Percentiles rank a stretch among this genome's conserved stretches.
Evolutionary conservation across 2,888 invertebrate species (phyloP).

Genomic region (Epiperipatus broadwayi): DNA sequence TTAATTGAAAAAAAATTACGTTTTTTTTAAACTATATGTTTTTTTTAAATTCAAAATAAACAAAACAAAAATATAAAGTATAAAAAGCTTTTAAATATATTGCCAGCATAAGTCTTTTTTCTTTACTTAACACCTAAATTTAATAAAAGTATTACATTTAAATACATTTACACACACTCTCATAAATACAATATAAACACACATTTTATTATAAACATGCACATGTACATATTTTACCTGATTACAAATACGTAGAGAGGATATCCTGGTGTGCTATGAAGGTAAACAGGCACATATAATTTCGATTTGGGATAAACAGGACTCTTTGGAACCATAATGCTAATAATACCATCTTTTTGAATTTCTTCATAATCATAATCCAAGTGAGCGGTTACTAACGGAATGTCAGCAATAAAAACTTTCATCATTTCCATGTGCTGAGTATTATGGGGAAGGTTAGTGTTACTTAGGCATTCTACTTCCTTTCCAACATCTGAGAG

Average conservation of each 20-base stretch:
- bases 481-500: no score
- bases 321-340: conserved; percentile 65
- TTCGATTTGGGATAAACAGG: conserved; percentile 72
- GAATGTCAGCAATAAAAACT: no score
- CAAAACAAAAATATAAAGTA: conserved; percentile 20
- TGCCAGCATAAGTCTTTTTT: conserved; percentile 5
- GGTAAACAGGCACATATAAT: conserved; percentile 71
- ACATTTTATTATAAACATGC: not conserved
- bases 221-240: conserved; percentile 39
- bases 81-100: not conserved
- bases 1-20: no score
- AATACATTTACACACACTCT: not conserved
- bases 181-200: not conserved
- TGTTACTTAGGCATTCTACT: no score
- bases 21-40: no score
- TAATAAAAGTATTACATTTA: not conserved
- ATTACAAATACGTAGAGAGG: conserved; percentile 52
- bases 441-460: no score
- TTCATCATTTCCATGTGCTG: no score
- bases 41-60: no score
- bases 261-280: conserved; percentile 32
- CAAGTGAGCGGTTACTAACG: no score
- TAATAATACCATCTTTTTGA: conserved; percentile 58
- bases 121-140: not conserved
- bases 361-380: conserved; percentile 63